Evolutionary conservation across 2,797 vertebrate genomes (phyloP).

Genomic region (Rhincodon typus): DNA sequence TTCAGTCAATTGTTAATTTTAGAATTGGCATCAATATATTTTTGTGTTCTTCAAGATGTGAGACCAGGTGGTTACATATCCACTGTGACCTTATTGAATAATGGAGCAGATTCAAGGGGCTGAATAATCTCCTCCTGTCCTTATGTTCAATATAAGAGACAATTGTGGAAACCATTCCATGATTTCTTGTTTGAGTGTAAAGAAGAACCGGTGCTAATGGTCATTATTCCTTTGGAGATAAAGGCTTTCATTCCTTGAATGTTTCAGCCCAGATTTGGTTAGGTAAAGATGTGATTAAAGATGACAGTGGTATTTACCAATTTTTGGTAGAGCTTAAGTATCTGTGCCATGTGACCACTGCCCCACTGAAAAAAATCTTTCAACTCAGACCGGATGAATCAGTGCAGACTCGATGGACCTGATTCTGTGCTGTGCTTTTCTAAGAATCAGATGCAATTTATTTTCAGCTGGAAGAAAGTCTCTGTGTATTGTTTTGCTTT

Average conservation of each 20-base stretch:
- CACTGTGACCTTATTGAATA: background rate
- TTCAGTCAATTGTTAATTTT: background rate
- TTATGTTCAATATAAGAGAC: background rate
- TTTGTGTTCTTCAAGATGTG: too few species aligned
- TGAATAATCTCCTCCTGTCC: background rate
- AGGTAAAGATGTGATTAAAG: background rate
- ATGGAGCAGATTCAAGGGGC: background rate
- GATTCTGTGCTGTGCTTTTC: background rate
- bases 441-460: background rate
- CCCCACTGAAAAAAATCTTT: background rate
- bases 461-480: background rate
- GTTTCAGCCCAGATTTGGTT: background rate
- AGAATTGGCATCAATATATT: too few species aligned
- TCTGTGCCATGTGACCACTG: background rate
- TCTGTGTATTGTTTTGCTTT: constrained; percentile 38
- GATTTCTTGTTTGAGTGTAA: background rate
- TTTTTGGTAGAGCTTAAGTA: background rate
- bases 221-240: background rate
- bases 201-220: background rate
- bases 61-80: background rate
- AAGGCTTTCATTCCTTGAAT: background rate
- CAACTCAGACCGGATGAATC: background rate
- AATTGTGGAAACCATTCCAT: background rate
- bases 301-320: background rate
- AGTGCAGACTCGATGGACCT: background rate